Evolutionary conservation across 2,888 invertebrate species (phyloP).

Genomic region (Adelognathus sp.): DNA sequence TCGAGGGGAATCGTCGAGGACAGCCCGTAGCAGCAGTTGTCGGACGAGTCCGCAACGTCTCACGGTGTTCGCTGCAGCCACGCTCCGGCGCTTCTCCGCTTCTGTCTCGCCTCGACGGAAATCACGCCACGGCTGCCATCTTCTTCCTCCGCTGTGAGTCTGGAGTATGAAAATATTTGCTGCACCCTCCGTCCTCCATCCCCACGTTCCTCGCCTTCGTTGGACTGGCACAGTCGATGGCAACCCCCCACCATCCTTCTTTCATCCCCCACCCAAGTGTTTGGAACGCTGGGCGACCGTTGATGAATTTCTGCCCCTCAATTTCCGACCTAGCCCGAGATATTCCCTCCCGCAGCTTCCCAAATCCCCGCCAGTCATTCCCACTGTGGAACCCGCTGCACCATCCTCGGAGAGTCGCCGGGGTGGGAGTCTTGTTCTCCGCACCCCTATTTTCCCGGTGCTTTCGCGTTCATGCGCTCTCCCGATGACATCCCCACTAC

Average conservation of each 20-base stretch:
- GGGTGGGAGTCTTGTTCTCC: background rate
- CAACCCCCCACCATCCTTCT: background rate
- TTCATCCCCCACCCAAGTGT: constrained; percentile 2
- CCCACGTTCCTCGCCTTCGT: background rate
- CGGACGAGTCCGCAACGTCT: constrained; percentile 33
- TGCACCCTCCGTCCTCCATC: constrained; percentile 58
- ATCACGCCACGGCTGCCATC: constrained; percentile 80
- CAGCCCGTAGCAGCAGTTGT: too few species aligned
- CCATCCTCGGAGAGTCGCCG: background rate
- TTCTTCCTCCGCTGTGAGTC: constrained; percentile 79
- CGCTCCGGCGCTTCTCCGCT: constrained; percentile 40
- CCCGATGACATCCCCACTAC: constrained; percentile 8
- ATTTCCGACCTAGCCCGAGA: constrained; percentile 58
- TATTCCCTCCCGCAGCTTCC: constrained; percentile 51
- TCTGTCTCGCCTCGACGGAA: constrained; percentile 63
- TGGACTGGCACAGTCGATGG: too few species aligned
- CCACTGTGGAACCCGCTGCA: background rate
- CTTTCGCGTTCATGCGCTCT: constrained; percentile 35
- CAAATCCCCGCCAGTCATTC: background rate
- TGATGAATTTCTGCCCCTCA: constrained; percentile 63
- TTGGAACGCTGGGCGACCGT: constrained; percentile 43
- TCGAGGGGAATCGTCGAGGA: too few species aligned
- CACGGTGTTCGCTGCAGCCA: too few species aligned
- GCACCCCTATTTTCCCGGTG: constrained; percentile 36
- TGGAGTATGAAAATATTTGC: constrained; percentile 80